These are phyloP conservation scores for Apogon talboti DNA, from an alignment of 2,797 vertebrate species.

Conservation along the genomic window DNA sequence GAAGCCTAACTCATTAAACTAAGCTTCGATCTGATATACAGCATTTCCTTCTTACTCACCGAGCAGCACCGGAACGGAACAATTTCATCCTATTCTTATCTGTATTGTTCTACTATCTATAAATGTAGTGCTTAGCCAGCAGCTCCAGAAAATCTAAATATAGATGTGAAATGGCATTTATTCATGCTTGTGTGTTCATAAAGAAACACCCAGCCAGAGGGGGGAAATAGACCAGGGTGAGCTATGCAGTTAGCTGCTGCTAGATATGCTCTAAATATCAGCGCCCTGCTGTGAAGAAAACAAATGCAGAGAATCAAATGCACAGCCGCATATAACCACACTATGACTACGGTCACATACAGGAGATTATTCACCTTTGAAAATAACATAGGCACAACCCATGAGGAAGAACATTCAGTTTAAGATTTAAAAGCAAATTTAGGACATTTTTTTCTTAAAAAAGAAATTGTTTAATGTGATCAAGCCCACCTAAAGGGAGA, in stretches of 20 bases:
- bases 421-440: too few relatives aligned
- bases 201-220: constrained; percentile 30
- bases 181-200: constrained; percentile 34
- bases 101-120: constrained; percentile 25
- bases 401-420: too few relatives aligned
- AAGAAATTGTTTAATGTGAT: too few relatives aligned
- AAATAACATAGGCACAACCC: too few relatives aligned
- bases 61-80: constrained; percentile 2
- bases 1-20: constrained; percentile 1
- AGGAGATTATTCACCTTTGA: neutral
- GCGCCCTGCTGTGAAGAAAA: constrained; percentile 11
- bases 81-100: neutral
- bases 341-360: neutral
- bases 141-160: constrained; percentile 27
- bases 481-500: too few relatives aligned
- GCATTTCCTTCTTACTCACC: neutral
- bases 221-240: constrained; percentile 1
- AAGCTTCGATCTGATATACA: neutral
- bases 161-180: constrained; percentile 33
- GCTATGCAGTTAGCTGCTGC: constrained; percentile 19
- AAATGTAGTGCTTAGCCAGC: constrained; percentile 8
- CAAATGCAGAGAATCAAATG: neutral
- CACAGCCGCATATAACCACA: neutral
- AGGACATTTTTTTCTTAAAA: too few relatives aligned
- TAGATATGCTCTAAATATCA: constrained; percentile 37